Base-by-base conservation (phyloP, 2,888 invertebrate species). In the Vannuccia rotundouncinata region DNA sequence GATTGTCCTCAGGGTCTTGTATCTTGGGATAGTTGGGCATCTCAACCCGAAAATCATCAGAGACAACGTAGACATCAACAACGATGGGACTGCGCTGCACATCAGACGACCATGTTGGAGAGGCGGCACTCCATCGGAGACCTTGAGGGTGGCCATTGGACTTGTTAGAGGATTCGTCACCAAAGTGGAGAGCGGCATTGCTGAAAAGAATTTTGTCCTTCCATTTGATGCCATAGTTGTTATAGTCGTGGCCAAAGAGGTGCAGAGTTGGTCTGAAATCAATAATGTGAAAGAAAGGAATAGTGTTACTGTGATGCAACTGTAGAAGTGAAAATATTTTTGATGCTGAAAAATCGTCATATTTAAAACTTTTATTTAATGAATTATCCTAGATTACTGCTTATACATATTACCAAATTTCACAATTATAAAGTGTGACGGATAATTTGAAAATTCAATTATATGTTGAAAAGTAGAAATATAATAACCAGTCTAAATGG, bases 151-250 rank as follows among this genome's bases (percentile, higher is more conserved):
- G 5, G 2, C 66, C 25, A 17, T 17, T 27, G 25, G 66, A 5
- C 22, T 17, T 2, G 66, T 17, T 22, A 27, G 66, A 5, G 17
- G 66, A 66, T 17, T 66, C 66, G 22, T 66, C 66, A 45, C 66
- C 66, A 27, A 27, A 5, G 66, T 77, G 45, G 45, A 77, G 77
- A 10, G 77, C 45, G 10, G 77, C 77, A 25, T 77, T 77, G 10
- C 31, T 31, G 22, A 77, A 77, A 17, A 77, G 77, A 45, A 77
- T 77, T 31, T 31, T 31, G 25, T 31, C 45, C 25, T 31, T 30
- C 77, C 77, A 77, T 45, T 31, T 77, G 77, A 77, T 31, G 31
- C 77, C 77, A 22, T 77, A 77, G 31, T 31, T 77, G 31, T n/a
- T 45, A 25, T 13, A 77, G 22, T 77, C 77, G 45, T 77, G 77